These are phyloP conservation scores for Heterohyrax brucei DNA, from an alignment of 2,797 vertebrate genomes.

Conservation along the genomic window DNA sequence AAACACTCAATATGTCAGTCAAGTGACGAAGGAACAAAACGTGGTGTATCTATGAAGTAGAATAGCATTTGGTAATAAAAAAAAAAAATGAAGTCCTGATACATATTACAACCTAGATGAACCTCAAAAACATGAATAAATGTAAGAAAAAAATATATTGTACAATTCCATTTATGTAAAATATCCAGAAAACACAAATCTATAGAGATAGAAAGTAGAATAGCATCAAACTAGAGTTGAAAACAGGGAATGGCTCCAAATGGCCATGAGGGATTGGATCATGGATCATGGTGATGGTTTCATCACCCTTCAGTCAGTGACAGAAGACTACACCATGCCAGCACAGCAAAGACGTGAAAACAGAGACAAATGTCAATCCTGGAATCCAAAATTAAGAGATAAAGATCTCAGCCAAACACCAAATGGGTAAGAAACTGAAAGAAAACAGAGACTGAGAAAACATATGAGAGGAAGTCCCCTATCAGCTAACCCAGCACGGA, in stretches of 20 bases:
- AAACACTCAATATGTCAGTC: not conserved
- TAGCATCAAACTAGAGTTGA: not conserved
- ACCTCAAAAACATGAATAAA: not conserved
- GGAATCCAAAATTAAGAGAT: too few relatives aligned
- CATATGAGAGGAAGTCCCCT: too few relatives aligned
- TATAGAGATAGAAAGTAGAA: too few relatives aligned
- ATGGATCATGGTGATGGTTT: not conserved
- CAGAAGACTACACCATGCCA: too few relatives aligned
- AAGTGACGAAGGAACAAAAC: not conserved
- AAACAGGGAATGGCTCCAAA: not conserved
- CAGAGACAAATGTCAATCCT: too few relatives aligned
- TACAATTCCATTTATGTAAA: too few relatives aligned
- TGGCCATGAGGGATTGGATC: not conserved
- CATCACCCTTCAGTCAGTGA: not conserved
- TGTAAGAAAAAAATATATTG: not conserved
- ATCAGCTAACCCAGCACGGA: too few relatives aligned
- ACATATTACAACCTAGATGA: not conserved
- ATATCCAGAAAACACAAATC: not conserved
- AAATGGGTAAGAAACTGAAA: too few relatives aligned
- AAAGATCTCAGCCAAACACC: too few relatives aligned
- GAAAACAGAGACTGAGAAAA: too few relatives aligned
- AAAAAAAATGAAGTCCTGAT: too few relatives aligned
- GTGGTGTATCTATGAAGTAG: not conserved
- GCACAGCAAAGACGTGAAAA: too few relatives aligned
- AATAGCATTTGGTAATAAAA: not conserved